These are phyloP conservation scores for Agrotis puta DNA, from an alignment of 2,888 invertebrate species.

Conservation along the genomic window DNA sequence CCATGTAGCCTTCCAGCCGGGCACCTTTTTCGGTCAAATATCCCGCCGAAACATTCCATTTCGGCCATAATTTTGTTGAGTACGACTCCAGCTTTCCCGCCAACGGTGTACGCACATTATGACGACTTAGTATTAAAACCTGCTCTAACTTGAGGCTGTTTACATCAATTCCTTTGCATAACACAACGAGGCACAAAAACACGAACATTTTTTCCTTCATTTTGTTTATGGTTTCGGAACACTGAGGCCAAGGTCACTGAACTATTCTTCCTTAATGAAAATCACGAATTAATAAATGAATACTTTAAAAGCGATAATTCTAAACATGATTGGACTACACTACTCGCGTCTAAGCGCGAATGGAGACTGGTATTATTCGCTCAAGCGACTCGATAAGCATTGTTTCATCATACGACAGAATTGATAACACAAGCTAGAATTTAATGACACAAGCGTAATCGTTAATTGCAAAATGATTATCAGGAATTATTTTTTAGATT, in stretches of 20 bases:
- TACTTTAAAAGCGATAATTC: background rate
- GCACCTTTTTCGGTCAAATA: constrained; percentile 80
- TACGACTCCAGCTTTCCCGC: constrained; percentile 69
- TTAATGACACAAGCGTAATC: constrained; percentile 53
- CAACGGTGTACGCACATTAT: constrained; percentile 80
- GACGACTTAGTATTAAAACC: constrained; percentile 81
- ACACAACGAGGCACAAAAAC: constrained; percentile 29
- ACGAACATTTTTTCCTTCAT: constrained; percentile 43
- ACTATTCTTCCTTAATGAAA: background rate
- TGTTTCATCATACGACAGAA: constrained; percentile 58
- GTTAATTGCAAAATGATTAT: background rate
- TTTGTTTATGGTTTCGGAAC: constrained; percentile 7
- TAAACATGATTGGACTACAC: constrained; percentile 15
- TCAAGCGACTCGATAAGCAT: constrained; percentile 43
- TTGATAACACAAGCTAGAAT: constrained; percentile 47
- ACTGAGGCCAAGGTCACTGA: constrained; percentile 28
- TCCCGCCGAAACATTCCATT: constrained; percentile 73
- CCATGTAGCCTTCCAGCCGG: constrained; percentile 80
- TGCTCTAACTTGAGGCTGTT: constrained; percentile 66
- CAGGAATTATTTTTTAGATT: constrained; percentile 4
- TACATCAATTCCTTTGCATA: constrained; percentile 45
- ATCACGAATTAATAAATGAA: constrained; percentile 1
- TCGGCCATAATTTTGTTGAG: constrained; percentile 75
- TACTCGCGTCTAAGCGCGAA: constrained; percentile 25
- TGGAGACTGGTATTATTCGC: constrained; percentile 47